Evolutionary conservation across 2,888 invertebrate genomes (phyloP).

Genomic region (Nomada flava): DNA sequence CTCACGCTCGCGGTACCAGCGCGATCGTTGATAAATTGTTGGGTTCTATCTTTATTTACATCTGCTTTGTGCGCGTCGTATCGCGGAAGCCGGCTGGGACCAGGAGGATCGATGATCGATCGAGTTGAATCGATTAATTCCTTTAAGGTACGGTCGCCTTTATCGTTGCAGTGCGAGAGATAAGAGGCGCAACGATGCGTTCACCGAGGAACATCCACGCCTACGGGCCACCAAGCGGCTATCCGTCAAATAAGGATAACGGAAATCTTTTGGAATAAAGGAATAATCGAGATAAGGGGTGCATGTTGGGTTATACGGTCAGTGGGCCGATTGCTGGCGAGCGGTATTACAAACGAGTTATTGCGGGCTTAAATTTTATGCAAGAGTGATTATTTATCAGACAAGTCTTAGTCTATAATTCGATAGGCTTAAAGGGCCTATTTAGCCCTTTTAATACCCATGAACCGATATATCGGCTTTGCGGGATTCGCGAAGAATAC

Average conservation of each 20-base stretch:
- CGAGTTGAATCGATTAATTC: conserved; percentile 47
- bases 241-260: conserved; percentile 37
- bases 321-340: conserved; percentile 8
- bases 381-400: not conserved
- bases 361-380: not conserved
- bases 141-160: conserved; percentile 39
- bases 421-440: too few relatives aligned
- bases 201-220: conserved; percentile 52
- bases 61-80: conserved; percentile 41
- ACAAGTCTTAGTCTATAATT: too few relatives aligned
- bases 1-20: conserved; percentile 34
- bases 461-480: too few relatives aligned
- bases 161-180: conserved; percentile 35
- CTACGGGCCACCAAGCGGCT: conserved; percentile 40
- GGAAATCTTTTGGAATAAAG: conserved; percentile 21
- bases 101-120: conserved; percentile 44
- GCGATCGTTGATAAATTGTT: conserved; percentile 50
- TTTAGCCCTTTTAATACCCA: too few relatives aligned
- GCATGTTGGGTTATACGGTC: not conserved
- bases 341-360: too few relatives aligned
- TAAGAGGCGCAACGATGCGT: conserved; percentile 54
- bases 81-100: conserved; percentile 33
- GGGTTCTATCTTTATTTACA: conserved; percentile 51
- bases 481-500: too few relatives aligned
- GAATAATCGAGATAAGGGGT: not conserved